These are phyloP conservation scores for Eulemur coronatus DNA, from an alignment of 2,797 vertebrate genomes.

Conservation along the genomic window DNA sequence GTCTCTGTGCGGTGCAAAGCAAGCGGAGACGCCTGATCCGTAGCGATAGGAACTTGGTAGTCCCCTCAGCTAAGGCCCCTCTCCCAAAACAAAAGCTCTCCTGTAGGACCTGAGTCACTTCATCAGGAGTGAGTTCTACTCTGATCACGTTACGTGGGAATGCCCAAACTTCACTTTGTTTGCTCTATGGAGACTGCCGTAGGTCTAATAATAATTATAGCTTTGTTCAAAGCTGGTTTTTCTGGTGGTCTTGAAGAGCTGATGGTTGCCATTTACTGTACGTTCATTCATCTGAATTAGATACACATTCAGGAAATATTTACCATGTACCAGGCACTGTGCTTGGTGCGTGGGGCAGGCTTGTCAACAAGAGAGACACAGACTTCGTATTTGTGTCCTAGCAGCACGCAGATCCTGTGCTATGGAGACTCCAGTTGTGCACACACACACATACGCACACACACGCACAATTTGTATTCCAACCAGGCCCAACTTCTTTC, in stretches of 20 bases:
- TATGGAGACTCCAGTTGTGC: not conserved
- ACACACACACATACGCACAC: no score
- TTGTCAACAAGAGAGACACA: not conserved
- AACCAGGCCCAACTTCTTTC: not conserved
- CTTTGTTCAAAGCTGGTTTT: not conserved
- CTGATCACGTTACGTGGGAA: not conserved
- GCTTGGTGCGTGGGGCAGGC: not conserved
- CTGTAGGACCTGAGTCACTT: not conserved
- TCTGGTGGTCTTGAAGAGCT: not conserved
- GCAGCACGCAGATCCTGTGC: not conserved
- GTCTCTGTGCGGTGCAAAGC: not conserved
- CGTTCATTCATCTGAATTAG: not conserved
- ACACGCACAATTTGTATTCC: not conserved
- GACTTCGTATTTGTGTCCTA: not conserved
- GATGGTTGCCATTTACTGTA: not conserved
- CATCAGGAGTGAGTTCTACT: not conserved
- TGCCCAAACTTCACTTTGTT: not conserved
- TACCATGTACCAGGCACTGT: not conserved
- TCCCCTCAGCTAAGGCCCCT: not conserved
- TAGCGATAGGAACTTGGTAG: not conserved
- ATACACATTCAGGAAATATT: not conserved
- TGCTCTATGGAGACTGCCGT: not conserved
- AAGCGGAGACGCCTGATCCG: not conserved
- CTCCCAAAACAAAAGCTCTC: not conserved
- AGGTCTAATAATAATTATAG: not conserved